Evolutionary conservation across 2,888 invertebrate species (phyloP).

Genomic region (Exephanes ischioxanthus): DNA sequence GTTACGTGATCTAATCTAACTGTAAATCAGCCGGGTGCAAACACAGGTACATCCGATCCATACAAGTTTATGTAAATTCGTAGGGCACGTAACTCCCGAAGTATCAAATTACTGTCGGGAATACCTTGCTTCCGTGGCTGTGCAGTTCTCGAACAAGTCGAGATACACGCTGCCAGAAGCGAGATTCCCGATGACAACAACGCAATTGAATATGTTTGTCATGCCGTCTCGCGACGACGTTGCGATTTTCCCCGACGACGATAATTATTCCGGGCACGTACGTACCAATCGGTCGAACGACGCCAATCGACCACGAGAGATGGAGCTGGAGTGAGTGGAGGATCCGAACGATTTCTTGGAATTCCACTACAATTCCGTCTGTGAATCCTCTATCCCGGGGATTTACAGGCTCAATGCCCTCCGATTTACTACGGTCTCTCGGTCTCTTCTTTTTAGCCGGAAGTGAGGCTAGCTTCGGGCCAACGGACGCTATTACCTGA

Average conservation of each 20-base stretch:
- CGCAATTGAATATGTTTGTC: conserved; percentile 43
- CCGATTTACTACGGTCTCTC: conserved; percentile 24
- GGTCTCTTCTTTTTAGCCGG: conserved; percentile 6
- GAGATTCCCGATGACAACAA: conserved; percentile 41
- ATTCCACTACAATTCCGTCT: conserved; percentile 32
- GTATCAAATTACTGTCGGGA: conserved; percentile 35
- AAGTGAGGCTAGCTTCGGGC: conserved; percentile 7
- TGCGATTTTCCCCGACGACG: conserved; percentile 52
- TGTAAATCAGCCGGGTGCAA: conserved; percentile 12
- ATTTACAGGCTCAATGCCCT: conserved; percentile 35
- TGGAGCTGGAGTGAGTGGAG: not conserved
- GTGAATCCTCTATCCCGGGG: not conserved
- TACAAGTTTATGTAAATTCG: conserved; percentile 13
- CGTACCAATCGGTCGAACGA: conserved; percentile 60
- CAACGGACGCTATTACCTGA: not conserved
- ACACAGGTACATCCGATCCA: not conserved
- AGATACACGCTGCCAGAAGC: conserved; percentile 1
- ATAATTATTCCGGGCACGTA: conserved; percentile 65
- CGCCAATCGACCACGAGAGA: conserved; percentile 48
- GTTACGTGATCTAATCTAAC: conserved; percentile 16
- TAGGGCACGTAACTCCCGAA: not conserved
- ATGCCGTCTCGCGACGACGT: conserved; percentile 22
- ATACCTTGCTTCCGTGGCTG: not conserved
- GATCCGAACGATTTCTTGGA: conserved; percentile 33
- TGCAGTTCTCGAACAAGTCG: not conserved